Base-by-base conservation (phyloP, 2,888 invertebrate genomes). In the Coleophora flavipennella region DNA sequence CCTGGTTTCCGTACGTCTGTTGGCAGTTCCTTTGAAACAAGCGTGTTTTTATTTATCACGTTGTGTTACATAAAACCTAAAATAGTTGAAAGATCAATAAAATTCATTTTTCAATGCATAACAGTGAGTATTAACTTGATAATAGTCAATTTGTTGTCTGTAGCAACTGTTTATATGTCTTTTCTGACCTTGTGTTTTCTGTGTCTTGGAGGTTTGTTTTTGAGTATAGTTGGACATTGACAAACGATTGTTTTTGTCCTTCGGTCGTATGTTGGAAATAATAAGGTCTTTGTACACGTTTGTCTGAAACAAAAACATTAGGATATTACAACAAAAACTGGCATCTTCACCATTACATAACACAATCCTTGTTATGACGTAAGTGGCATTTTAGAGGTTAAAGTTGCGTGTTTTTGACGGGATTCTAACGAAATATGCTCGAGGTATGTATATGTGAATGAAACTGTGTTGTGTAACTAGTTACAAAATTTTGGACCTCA, bases 341-440 rank as follows among this genome's bases (percentile, higher is more conserved):
- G 25, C 29, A 62, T 20, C 20, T 20, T 20, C 20, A 6, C 3
- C 6, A 6, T 79, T 78, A 75, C 69, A 70, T 77, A 78, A 78
- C 61, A 37, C 53, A 50, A 55, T 72, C 68, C 70, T 69, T 65
- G 53, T 57, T 53, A 57, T 79, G 77, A 77, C 77, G 78, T 78
- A 78, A 78, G 66, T 55, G 42, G 48, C 20, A 40, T 35, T 26
- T 36, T 36, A 39, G 36, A 14, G 35, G 13, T 32, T 29, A 40
- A 26, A 31, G 35, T 36, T 12, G 3, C 20, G 20, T 20, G 20
- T 20, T 20, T 20, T 20, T 20, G 20, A 20, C 20, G 20, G 20
- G 20, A n/a, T n/a, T n/a, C n/a, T 20, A 20, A 20, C 3, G 3
- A 20, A 20, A 6, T 20, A 3, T 20, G 20, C 3, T 20, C 6